These are phyloP conservation scores for Abrostola triplasia DNA, from an alignment of 2,888 invertebrate species.

Conservation along the genomic window DNA sequence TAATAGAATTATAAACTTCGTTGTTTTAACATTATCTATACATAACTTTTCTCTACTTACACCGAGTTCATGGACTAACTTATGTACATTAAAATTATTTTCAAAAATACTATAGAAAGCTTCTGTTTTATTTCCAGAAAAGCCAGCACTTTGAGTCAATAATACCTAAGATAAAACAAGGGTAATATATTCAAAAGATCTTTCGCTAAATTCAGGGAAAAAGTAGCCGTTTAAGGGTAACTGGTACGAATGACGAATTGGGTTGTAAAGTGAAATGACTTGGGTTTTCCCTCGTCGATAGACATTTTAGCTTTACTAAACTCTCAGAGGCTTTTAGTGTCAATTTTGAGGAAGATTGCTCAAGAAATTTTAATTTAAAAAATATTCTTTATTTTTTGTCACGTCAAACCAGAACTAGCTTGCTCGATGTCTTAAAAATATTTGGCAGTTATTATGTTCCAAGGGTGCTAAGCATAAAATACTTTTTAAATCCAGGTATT, in stretches of 20 bases:
- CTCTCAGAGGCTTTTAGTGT: conserved; percentile 68
- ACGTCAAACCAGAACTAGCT: not conserved
- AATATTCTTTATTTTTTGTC: conserved; percentile 3
- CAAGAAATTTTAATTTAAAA: conserved; percentile 21
- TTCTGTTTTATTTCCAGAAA: not conserved
- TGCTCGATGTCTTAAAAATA: no score
- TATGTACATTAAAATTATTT: not conserved
- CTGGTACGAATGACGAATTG: conserved; percentile 66
- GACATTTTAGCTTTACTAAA: conserved; percentile 71
- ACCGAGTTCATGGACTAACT: not conserved
- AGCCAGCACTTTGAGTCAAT: conserved; percentile 29
- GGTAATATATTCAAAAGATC: conserved; percentile 46
- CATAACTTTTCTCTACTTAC: not conserved
- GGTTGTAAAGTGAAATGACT: conserved; percentile 71
- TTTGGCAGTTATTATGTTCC: no score
- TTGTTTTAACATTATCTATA: not conserved
- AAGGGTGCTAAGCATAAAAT: no score
- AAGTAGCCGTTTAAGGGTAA: conserved; percentile 44
- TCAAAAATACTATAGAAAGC: conserved; percentile 2
- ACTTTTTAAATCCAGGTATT: no score
- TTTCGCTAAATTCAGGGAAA: conserved; percentile 31
- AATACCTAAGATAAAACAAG: conserved; percentile 36
- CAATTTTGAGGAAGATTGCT: conserved; percentile 41
- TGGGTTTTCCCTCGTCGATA: conserved; percentile 67
- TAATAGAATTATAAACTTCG: no score